Conservation (phyloP, 2,888 invertebrate genomes). For the Erannis defoliaria region DNA sequence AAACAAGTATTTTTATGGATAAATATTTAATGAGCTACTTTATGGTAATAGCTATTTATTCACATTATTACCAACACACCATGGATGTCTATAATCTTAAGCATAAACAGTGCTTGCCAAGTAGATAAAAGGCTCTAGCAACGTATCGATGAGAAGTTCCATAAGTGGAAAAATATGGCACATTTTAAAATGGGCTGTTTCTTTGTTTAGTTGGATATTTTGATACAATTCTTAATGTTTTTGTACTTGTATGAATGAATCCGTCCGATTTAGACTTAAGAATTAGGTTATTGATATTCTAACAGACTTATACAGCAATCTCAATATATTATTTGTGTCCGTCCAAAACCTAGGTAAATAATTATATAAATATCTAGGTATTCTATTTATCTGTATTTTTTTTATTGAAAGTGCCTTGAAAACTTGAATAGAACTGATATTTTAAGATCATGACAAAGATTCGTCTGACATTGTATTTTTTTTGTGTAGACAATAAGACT, state of each 20-base stretch:
- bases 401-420: constrained; percentile 17
- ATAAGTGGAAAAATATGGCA: too few species aligned
- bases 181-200: too few species aligned
- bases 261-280: constrained; percentile 38
- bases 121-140: too few species aligned
- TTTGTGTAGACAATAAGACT: background rate
- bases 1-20: background rate
- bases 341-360: constrained; percentile 14
- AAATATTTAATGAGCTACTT: too few species aligned
- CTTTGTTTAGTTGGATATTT: too few species aligned
- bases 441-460: background rate
- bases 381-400: background rate
- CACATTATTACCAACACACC: too few species aligned
- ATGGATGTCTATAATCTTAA: too few species aligned
- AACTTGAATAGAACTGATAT: background rate
- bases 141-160: too few species aligned
- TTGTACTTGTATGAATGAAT: constrained; percentile 30
- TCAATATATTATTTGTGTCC: constrained; percentile 17
- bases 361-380: background rate
- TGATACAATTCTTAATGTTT: too few species aligned
- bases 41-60: too few species aligned
- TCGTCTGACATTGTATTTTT: background rate
- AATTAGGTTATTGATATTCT: background rate
- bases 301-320: constrained; percentile 12
- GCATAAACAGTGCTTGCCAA: too few species aligned